A percentile compares a stretch with the other conserved stretches of the same genome.
These are phyloP conservation scores for Cerceris ruficornis DNA, from an alignment of 2,888 invertebrate genomes.

Conservation along the genomic window DNA sequence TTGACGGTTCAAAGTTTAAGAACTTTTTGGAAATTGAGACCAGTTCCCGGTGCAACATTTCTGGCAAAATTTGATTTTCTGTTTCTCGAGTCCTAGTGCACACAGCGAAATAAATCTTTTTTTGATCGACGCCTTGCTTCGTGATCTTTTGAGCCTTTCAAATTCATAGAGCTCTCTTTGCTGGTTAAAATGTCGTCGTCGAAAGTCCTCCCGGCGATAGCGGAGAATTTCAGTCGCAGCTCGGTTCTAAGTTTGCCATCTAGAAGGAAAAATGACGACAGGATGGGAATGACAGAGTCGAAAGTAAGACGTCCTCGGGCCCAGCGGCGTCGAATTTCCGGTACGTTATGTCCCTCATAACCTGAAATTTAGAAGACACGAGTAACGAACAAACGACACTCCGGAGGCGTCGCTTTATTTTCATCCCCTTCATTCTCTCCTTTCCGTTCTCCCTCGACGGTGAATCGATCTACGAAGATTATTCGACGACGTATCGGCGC, in stretches of 20 bases:
- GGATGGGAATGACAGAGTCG: conserved; percentile 30
- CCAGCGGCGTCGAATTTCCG: conserved; percentile 50
- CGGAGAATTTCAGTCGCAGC: not conserved
- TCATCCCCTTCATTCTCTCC: conserved; percentile 23
- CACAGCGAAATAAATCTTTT: too few species aligned
- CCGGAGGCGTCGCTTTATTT: conserved; percentile 49
- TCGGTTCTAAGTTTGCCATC: not conserved
- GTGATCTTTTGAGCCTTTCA: too few species aligned
- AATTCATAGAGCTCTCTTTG: too few species aligned
- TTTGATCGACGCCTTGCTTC: too few species aligned
- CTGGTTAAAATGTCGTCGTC: not conserved
- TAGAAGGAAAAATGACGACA: conserved; percentile 11
- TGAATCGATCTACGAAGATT: conserved; percentile 28
- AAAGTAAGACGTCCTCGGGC: not conserved
- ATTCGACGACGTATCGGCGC: conserved; percentile 12
- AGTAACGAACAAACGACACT: conserved; percentile 58
- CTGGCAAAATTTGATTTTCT: too few species aligned
- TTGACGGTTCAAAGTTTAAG: too few species aligned
- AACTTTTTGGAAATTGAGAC: too few species aligned
- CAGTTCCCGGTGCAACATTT: too few species aligned
- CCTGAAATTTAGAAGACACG: conserved; percentile 53
- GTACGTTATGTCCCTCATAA: conserved; percentile 53
- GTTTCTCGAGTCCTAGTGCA: too few species aligned
- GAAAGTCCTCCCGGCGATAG: not conserved
- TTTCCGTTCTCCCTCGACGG: conserved; percentile 3